Evolutionary conservation across 2,113 vertebrate species (phyloP).

Genomic region (Piliocolobus tephrosceles): DNA sequence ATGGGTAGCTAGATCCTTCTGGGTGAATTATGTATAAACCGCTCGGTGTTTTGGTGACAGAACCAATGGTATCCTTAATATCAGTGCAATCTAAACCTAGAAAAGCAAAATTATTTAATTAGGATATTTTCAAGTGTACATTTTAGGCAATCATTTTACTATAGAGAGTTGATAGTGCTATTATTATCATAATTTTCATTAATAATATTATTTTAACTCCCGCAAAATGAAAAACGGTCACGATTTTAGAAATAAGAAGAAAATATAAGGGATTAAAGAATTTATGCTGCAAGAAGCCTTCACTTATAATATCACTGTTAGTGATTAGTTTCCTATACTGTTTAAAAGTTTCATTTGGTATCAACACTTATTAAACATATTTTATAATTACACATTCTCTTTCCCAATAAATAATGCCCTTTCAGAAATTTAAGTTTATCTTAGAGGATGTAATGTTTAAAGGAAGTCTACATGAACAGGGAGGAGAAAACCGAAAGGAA

Average conservation of each 20-base stretch:
- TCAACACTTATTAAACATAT: background rate
- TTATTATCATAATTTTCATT: background rate
- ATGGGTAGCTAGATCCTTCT: slow-evolving; percentile 91
- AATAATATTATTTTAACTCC: background rate
- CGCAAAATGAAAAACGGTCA: slow-evolving; percentile 56
- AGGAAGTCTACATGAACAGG: background rate
- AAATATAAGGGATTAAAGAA: background rate
- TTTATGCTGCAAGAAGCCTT: background rate
- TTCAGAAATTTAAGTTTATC: background rate
- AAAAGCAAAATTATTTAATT: slow-evolving; percentile 60
- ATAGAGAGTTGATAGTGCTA: background rate
- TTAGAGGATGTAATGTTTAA: background rate
- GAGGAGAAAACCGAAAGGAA: background rate
- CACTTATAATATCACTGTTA: background rate
- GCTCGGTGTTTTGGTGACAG: slow-evolving; percentile 93
- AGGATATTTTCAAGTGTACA: background rate
- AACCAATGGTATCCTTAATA: slow-evolving; percentile 90
- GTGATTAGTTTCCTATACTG: background rate
- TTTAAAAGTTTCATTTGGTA: background rate
- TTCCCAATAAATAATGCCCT: background rate
- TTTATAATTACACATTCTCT: background rate
- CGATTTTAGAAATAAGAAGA: slow-evolving; percentile 36
- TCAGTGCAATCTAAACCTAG: slow-evolving; percentile 93
- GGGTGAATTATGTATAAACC: slow-evolving; percentile 95
- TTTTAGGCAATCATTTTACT: background rate